Evolutionary conservation across 1,140 invertebrate genomes (phyloP), one percentile per base, ranked within the genome.

Genomic region (Venturia canescens): DNA sequence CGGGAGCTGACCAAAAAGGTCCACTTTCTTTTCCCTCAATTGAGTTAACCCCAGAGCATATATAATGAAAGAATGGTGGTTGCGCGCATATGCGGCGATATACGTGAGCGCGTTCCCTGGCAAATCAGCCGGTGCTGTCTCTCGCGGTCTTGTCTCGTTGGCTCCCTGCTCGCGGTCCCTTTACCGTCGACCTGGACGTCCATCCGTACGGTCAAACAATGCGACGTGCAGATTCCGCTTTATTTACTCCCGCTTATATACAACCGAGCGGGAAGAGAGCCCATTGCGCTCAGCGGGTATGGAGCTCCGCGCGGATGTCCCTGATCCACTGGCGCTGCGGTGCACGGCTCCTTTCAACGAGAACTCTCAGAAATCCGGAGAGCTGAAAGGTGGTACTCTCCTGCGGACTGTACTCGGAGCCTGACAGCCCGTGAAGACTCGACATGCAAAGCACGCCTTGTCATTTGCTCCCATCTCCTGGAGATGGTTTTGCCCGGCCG

Each of bases 361-460:
- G 26, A 57, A 53, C 31, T 63, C 29, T 66, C 50, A 31, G 18
- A 38, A 11, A 76, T n/a, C 50, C 53, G 53, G 63, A 76, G 53
- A 63, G 53, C 2, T 6, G 38, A 44, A 11, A 76, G 74, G 27
- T 27, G 29, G 21, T 16, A 70, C 38, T 75, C 50, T 76, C 7
- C n/a, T 16, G 34, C 31, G 18, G 13, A 26, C 70, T 23, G 48
- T 34, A 78, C 66, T 81, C 27, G 75, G 26, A 44, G 70, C 38
- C 69, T 71, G 74, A 66, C 48, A 69, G 53, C 44, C n/a, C 81
- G 70, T 81, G 80, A 81, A 84, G 83, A 70, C 86, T 87, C 88
- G 84, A 87, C 87, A 89, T 89, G 88, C 88, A 87, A 88, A 88
- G 87, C 88, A 87, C 85, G 88, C 86, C 82, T 88, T 88, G 87